Base-by-base conservation (phyloP, 1,140 invertebrate species). In the Nasonia giraulti region DNA sequence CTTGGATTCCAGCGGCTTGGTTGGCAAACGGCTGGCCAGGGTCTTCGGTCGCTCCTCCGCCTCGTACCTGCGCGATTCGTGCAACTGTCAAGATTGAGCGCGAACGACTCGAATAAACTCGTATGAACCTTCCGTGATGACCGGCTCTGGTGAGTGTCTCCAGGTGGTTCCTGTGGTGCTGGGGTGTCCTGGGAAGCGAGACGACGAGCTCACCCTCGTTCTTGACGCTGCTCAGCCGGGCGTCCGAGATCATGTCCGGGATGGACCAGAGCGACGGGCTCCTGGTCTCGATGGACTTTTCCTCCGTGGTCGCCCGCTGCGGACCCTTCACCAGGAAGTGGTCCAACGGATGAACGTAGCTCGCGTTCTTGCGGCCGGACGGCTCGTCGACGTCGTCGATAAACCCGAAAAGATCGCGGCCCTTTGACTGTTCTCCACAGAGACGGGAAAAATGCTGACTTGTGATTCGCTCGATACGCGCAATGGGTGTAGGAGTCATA, bases 251-350 rank as follows among this genome's bases (percentile, higher is more conserved):
- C 27, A 33, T 31, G 10, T 84, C 69, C 7, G 14, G n/a, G 11
- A 84, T 71, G 1, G 76, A 73, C 44, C 66, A 55, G 5, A 74
- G 20, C 2, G 83, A 80, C 10, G 23, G 10, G n/a, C 4, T 47
- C 10, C 71, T 80, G 1, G 80, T 78, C 1, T 69, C 80, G 33
- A 86, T 23, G n/a, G 31, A 62, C 44, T 83, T 86, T 11, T 86
- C 80, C 20, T 40, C 47, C 8, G 85, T 82, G 4, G 37, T 0
- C 11, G 31, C 44, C 12, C 71, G 12, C 1, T 47, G 47, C 0
- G n/a, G 8, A 7, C 86, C 77, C 44, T 88, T 90, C 5, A 87
- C 71, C 20, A 90, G 62, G 66, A 93, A 93, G 71, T 91, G 88
- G 20, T 92, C 89, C 71, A 91, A n/a, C 0, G 90, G 90, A 79